Evolutionary conservation across 2,113 vertebrate species (phyloP), one percentile per base, ranked within the genome.

Genomic region (Osmerus eperlanus): DNA sequence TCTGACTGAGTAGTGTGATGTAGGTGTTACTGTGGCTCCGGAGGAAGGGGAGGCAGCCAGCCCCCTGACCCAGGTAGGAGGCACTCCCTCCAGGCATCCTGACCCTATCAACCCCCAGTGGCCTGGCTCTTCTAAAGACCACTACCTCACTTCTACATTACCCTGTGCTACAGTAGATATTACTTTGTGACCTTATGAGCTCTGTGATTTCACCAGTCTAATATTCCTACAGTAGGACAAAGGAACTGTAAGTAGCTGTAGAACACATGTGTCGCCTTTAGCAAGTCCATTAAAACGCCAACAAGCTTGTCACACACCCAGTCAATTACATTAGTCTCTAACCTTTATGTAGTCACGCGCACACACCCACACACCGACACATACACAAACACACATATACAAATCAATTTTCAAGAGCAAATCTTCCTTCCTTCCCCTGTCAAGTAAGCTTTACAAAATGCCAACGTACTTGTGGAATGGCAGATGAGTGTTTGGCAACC

Each of bases 401-500:
- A 56, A 51, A 53, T 47, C 18, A 51, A 67, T 53, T 70, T 81
- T 83, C 47, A 36, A 70, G 51, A 61, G 82, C 67, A 69, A 67
- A n/a, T 76, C 64, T 58, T 58, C 36, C 36, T 41, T 41, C 36
- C 36, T 41, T 9, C 69, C 16, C 61, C 36, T 51, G 51, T 28
- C 19, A 29, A 70, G 32, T 72, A 76, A 77, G 47, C 68, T 75
- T 73, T 69, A 60, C 64, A 71, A 76, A 81, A 87, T 78, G 68
- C 52, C 67, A 56, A 21, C 25, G 61, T 5, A 15, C 25, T 15
- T 9, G 36, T 65, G 55, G 72, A 76, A 81, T 62, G 72, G 60
- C 36, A 65, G 23, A 68, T 21, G 72, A 78, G 69, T 6, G 64
- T 47, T 75, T 78, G 70, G 70, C 64, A 80, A 81, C 32, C 72